Percentiles rank a stretch among this genome's conserved stretches.
These are phyloP conservation scores for Osmerus eperlanus DNA, from an alignment of 2,113 vertebrate genomes.

Conservation along the genomic window DNA sequence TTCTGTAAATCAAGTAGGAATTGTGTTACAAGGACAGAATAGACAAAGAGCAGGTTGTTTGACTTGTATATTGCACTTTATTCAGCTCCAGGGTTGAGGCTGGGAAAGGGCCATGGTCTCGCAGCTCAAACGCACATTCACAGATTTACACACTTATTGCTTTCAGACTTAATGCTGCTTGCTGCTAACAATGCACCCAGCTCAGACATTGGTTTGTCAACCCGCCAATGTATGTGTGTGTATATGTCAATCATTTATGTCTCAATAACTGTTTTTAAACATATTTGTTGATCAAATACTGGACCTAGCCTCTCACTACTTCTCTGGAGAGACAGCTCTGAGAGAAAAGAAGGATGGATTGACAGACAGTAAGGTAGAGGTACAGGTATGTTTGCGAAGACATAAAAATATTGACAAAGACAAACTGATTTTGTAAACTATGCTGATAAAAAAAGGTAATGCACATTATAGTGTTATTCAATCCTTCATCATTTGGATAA, in stretches of 20 bases:
- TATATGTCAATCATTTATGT: background rate
- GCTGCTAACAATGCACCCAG: background rate
- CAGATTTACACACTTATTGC: conserved; percentile 62
- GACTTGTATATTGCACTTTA: conserved; percentile 70
- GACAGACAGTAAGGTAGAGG: background rate
- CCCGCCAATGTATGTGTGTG: background rate
- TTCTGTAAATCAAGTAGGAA: background rate
- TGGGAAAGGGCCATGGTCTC: conserved; percentile 16
- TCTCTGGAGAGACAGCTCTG: background rate
- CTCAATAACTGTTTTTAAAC: background rate
- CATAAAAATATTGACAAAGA: conserved; percentile 18
- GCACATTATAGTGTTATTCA: background rate
- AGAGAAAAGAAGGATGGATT: background rate
- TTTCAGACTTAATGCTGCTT: conserved; percentile 32
- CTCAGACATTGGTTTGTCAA: conserved; percentile 27
- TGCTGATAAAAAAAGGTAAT: background rate
- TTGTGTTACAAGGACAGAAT: background rate
- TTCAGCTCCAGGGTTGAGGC: conserved; percentile 37
- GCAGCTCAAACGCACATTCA: conserved; percentile 41
- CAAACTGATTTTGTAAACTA: background rate
- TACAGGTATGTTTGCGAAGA: conserved; percentile 5
- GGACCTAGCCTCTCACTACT: background rate
- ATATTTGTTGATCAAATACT: conserved; percentile 20
- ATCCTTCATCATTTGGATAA: background rate
- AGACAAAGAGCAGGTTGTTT: background rate